Evolutionary conservation across 2,113 vertebrate species (phyloP).

Genomic region (Mellivora capensis): DNA sequence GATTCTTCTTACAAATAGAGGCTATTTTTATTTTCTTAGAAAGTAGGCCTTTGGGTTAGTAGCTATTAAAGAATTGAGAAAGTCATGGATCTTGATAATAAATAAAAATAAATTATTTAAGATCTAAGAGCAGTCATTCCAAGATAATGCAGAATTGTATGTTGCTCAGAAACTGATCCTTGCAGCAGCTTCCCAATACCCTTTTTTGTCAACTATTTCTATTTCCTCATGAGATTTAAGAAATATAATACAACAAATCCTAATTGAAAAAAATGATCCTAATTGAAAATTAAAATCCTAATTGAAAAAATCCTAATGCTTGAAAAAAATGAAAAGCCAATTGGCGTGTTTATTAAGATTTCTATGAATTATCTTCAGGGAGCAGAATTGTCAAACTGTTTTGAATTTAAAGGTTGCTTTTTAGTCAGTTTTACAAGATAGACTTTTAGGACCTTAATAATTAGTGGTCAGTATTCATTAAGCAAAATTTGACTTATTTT

Average conservation of each 20-base stretch:
- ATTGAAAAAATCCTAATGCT: neutral
- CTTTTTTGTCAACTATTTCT: neutral
- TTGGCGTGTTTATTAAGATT: conserved; percentile 15
- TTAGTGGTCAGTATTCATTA: neutral
- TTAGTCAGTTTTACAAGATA: neutral
- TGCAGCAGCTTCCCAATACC: neutral
- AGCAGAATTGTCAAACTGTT: neutral
- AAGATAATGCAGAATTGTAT: neutral
- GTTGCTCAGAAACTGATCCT: neutral
- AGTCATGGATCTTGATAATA: neutral
- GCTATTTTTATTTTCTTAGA: neutral
- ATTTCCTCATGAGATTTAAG: neutral
- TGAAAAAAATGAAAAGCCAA: neutral
- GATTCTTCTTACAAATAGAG: neutral
- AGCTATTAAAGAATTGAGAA: conserved; percentile 37
- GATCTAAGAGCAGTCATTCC: neutral
- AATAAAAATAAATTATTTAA: neutral
- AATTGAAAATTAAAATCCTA: too few species aligned
- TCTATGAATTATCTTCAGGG: neutral
- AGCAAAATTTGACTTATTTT: neutral
- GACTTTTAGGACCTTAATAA: neutral
- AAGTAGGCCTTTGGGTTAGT: conserved; percentile 15
- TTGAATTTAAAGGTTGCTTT: conserved; percentile 5
- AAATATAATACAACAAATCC: neutral
- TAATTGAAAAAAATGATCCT: neutral